Conservation (phyloP, 2,888 invertebrate genomes). For the Cybosia mesomella region DNA sequence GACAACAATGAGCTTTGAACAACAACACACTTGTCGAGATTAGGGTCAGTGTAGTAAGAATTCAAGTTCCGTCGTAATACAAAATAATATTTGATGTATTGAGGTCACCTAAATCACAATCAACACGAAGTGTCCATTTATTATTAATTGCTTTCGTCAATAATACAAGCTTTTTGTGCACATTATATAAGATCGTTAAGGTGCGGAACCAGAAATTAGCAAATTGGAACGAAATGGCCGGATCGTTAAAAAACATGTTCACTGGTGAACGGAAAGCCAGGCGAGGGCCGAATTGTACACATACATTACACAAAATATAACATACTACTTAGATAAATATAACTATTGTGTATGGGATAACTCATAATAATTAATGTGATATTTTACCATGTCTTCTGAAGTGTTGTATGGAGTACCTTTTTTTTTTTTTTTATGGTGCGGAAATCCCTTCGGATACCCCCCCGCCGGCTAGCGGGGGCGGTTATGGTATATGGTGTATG, state of each 20-base stretch:
- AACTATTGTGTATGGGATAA: background rate
- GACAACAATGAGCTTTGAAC: background rate
- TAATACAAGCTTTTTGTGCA: constrained; percentile 40
- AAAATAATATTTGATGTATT: constrained; percentile 7
- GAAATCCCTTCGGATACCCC: too few species aligned
- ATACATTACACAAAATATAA: background rate
- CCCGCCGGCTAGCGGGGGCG: too few species aligned
- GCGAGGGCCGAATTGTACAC: constrained; percentile 27
- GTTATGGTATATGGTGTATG: too few species aligned
- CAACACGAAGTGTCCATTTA: constrained; percentile 12
- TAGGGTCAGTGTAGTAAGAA: background rate
- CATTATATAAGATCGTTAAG: constrained; percentile 59
- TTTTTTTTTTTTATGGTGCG: too few species aligned
- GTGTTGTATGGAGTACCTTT: too few species aligned
- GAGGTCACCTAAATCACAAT: constrained; percentile 17
- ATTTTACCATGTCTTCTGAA: too few species aligned
- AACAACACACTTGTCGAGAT: background rate
- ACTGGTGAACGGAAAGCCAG: constrained; percentile 32
- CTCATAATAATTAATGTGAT: background rate
- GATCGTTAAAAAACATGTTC: constrained; percentile 54
- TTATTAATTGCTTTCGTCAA: constrained; percentile 19
- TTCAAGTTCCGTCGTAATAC: background rate
- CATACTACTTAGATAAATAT: background rate
- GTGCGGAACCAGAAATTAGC: constrained; percentile 68
- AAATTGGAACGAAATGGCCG: constrained; percentile 71